A percentile compares a stretch with the other conserved stretches of the same genome.
Conservation (phyloP, 2,888 invertebrate species). For the Troides aeacus region DNA sequence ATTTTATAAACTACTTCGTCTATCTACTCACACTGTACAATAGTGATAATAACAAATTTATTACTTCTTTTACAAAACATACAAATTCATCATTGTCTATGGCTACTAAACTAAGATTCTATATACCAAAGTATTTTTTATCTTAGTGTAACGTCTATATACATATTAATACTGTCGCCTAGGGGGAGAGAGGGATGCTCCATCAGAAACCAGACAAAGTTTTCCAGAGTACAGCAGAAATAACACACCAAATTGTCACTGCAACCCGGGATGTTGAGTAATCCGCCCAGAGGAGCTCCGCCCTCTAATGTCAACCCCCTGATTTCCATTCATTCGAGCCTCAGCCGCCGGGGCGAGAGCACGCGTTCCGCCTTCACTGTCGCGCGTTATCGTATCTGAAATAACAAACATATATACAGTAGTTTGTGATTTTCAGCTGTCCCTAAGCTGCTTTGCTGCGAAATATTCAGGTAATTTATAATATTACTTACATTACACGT, state of each 20-base stretch:
- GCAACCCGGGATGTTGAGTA: constrained; percentile 36
- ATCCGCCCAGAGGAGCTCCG: constrained; percentile 55
- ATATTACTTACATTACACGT: neutral
- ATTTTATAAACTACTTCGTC: neutral
- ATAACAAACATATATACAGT: constrained; percentile 50
- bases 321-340: constrained; percentile 69
- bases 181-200: too few species aligned
- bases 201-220: constrained; percentile 47
- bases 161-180: neutral
- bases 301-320: constrained; percentile 61
- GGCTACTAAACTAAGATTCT: too few species aligned
- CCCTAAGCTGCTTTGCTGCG: neutral
- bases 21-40: neutral
- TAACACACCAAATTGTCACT: constrained; percentile 12
- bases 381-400: constrained; percentile 47
- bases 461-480: constrained; percentile 12
- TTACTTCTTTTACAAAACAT: neutral
- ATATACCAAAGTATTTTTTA: too few species aligned
- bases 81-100: neutral
- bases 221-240: constrained; percentile 46
- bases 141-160: neutral
- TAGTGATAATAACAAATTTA: too few species aligned
- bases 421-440: constrained; percentile 6
- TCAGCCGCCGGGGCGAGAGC: constrained; percentile 45
- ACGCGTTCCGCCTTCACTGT: constrained; percentile 35